Percentiles rank a stretch among this genome's conserved stretches.
These are phyloP conservation scores for Glyphotaelius pellucidus DNA, from an alignment of 2,888 invertebrate genomes.

Conservation along the genomic window DNA sequence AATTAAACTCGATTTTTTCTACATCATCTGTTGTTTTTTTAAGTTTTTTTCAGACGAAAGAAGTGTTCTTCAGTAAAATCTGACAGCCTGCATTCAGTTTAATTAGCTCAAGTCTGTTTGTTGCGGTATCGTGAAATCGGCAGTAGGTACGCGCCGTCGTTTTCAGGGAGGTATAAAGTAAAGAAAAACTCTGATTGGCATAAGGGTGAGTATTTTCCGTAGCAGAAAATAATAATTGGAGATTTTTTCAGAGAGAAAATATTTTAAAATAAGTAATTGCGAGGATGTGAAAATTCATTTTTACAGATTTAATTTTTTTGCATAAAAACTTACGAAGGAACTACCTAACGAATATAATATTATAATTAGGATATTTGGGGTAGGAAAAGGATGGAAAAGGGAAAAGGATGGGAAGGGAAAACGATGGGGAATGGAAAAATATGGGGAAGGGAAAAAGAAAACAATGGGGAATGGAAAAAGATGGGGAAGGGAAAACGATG, in stretches of 20 bases:
- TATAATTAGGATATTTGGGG: too few relatives aligned
- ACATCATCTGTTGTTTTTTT: too few relatives aligned
- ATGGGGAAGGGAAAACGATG: too few relatives aligned
- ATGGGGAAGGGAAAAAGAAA: too few relatives aligned
- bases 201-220: slow-evolving; percentile 18
- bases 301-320: neutral
- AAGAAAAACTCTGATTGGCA: neutral
- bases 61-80: neutral
- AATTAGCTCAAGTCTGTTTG: slow-evolving; percentile 60
- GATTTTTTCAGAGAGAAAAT: neutral
- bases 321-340: neutral
- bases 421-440: too few relatives aligned
- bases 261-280: neutral
- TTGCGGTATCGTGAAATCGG: slow-evolving; percentile 60
- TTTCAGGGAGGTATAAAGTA: slow-evolving; percentile 24
- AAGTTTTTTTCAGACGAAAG: neutral
- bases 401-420: too few relatives aligned
- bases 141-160: slow-evolving; percentile 25
- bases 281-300: neutral
- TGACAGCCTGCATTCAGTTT: slow-evolving; percentile 53
- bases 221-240: neutral
- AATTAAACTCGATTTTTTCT: too few relatives aligned
- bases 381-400: too few relatives aligned
- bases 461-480: too few relatives aligned
- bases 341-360: neutral